Conservation (phyloP, 2,888 invertebrate species). For the Scaptomyza caliginosa region DNA sequence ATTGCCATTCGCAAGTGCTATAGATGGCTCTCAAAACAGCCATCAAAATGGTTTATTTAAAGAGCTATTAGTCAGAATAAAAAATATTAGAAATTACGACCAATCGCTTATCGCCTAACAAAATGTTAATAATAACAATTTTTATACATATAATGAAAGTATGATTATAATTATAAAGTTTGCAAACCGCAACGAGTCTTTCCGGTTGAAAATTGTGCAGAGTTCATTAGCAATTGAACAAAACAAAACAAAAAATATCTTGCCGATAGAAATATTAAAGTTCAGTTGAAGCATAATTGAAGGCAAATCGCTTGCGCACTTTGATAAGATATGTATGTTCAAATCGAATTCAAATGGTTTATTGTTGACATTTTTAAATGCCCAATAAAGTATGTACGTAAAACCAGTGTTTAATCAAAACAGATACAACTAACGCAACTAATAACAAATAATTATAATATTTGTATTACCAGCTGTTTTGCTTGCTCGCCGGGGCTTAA, state of each 20-base stretch:
- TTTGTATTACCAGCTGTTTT: background rate
- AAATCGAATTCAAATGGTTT: slow-evolving; percentile 16
- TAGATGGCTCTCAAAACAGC: background rate
- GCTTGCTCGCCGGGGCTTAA: background rate
- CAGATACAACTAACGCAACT: too few species aligned
- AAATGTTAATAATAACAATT: slow-evolving; percentile 8
- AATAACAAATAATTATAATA: background rate
- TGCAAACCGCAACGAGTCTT: slow-evolving; percentile 1
- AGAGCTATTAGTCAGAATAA: background rate
- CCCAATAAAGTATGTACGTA: background rate
- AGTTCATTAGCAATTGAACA: too few species aligned
- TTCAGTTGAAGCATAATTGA: slow-evolving; percentile 20
- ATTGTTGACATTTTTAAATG: background rate
- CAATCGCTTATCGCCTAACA: slow-evolving; percentile 19
- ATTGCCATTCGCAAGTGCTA: slow-evolving; percentile 20
- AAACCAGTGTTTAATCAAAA: too few species aligned
- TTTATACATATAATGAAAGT: background rate
- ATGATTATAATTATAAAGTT: slow-evolving; percentile 10
- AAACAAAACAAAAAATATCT: background rate
- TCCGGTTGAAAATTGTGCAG: slow-evolving; percentile 7
- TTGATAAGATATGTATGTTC: slow-evolving; percentile 45
- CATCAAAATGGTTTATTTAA: background rate
- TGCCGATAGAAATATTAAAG: slow-evolving; percentile 25
- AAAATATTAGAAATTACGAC: too few species aligned
- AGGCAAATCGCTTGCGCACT: slow-evolving; percentile 12